Percentiles rank a stretch among this genome's conserved stretches.
phyloP scores from a whole-genome alignment of 2,113 vertebrate species.

The Lophura nycthemera region DNA sequence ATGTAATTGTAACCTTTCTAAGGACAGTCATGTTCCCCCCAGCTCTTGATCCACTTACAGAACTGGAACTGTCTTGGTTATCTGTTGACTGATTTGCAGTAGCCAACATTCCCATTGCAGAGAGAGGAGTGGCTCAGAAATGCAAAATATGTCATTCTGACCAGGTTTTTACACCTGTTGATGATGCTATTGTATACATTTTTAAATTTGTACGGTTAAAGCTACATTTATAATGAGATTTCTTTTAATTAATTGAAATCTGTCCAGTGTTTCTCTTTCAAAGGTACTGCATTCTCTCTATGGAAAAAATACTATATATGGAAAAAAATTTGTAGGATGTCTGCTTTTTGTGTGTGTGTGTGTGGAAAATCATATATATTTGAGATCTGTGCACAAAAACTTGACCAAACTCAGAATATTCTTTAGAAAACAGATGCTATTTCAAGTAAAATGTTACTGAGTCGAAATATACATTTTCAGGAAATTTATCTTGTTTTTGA shows the following conservation, averaged over 20 bases:
- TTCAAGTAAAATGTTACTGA: not conserved
- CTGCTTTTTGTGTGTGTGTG: not conserved
- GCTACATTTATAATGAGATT: not conserved
- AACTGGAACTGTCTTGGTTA: not conserved
- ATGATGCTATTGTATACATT: not conserved
- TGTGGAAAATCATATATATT: not conserved
- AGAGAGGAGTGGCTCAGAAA: not conserved
- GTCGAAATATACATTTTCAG: accelerated
- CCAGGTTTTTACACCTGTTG: not conserved
- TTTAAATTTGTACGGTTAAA: not conserved
- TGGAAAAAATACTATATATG: not conserved
- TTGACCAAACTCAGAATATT: not conserved
- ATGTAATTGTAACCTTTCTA: not conserved
- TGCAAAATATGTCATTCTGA: not conserved
- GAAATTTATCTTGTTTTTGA: accelerated
- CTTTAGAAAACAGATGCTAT: not conserved
- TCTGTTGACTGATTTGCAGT: not conserved
- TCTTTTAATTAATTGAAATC: not conserved
- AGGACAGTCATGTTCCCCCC: not conserved
- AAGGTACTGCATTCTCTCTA: not conserved
- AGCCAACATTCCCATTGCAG: not conserved
- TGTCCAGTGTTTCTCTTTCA: not conserved
- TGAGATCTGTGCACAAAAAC: not conserved
- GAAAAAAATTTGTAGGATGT: not conserved
- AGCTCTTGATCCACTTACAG: not conserved